phyloP scores from a whole-genome alignment of 2,113 vertebrate species.

The Recurvirostra avosetta region DNA sequence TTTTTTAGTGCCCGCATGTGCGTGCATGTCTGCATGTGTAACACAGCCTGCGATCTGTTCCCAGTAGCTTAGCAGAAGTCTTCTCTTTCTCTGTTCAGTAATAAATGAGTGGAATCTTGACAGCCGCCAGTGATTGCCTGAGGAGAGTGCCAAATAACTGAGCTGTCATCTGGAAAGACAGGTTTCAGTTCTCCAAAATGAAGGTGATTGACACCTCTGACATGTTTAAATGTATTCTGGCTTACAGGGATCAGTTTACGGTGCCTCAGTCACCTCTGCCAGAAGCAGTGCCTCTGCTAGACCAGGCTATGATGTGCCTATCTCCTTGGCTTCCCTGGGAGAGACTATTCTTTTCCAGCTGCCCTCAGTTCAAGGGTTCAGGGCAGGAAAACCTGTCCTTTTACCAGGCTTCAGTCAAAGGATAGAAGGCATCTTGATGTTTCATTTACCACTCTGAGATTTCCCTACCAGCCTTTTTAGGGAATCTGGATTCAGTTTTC shows the following conservation, averaged over 20 bases:
- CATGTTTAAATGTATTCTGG: neutral
- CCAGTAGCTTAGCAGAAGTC: neutral
- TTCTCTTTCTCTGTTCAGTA: neutral
- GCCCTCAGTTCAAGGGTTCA: neutral
- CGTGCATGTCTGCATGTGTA: neutral
- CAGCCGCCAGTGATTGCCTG: neutral
- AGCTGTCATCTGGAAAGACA: neutral
- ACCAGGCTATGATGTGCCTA: fast-evolving
- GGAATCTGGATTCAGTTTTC: neutral
- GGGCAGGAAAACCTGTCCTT: neutral
- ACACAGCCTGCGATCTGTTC: neutral
- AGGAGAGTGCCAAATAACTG: neutral
- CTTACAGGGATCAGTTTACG: neutral
- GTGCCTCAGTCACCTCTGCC: neutral
- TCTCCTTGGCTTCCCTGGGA: neutral
- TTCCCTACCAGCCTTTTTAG: neutral
- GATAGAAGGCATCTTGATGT: neutral
- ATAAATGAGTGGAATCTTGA: neutral
- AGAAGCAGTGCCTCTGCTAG: neutral
- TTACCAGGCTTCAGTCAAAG: neutral
- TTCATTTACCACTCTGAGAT: neutral
- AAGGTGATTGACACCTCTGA: neutral
- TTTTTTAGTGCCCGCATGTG: neutral
- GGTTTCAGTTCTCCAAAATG: neutral
- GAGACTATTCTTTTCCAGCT: neutral